Conservation (phyloP, 2,113 vertebrate genomes). For the Thalassoma bifasciatum region DNA sequence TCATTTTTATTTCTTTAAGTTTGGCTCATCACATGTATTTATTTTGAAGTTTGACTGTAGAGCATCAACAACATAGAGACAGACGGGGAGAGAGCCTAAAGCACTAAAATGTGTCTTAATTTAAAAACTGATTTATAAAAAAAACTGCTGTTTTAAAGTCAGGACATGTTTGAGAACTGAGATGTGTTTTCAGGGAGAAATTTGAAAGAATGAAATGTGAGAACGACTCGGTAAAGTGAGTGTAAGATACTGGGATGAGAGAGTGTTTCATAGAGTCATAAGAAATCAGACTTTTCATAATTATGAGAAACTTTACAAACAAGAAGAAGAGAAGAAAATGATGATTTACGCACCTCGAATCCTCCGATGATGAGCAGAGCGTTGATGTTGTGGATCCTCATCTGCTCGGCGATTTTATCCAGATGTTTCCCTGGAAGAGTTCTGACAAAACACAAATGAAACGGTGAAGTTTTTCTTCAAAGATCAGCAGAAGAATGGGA, state of each 20-base stretch:
- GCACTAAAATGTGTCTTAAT: neutral
- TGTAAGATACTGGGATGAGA: neutral
- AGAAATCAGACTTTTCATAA: no score
- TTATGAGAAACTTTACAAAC: conserved; percentile 11
- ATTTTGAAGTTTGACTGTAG: conserved; percentile 39
- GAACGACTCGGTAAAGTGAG: conserved; percentile 1
- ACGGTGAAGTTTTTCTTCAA: no score
- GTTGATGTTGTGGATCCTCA: conserved; percentile 87
- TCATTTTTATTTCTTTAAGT: no score
- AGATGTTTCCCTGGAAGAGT: conserved; percentile 89
- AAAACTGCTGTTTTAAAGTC: neutral
- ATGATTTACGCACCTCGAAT: conserved; percentile 88
- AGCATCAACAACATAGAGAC: neutral
- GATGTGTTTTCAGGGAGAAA: neutral
- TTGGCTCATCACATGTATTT: neutral
- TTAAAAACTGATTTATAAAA: neutral
- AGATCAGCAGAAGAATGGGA: no score
- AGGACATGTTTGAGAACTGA: neutral
- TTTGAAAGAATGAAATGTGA: conserved; percentile 22
- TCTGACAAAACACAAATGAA: conserved; percentile 66
- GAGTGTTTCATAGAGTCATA: no score
- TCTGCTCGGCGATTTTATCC: conserved; percentile 90
- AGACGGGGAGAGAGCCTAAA: neutral
- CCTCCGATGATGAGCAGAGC: conserved; percentile 93
- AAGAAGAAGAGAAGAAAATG: neutral